phyloP scores from a whole-genome alignment of 2,888 invertebrate species.

The Odontocolon sp. region DNA sequence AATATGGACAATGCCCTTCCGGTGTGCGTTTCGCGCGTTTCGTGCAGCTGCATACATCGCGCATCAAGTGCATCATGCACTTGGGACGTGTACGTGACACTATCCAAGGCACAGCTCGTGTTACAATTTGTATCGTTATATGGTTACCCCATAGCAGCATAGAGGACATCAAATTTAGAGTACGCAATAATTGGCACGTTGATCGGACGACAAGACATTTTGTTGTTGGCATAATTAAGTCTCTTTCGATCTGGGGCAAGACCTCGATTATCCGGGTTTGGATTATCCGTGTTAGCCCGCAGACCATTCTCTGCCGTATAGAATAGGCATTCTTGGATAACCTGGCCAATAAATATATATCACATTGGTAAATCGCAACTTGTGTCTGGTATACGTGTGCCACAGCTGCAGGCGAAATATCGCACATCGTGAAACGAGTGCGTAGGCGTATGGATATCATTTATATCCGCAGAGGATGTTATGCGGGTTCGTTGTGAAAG shows the following conservation, averaged over 20 bases:
- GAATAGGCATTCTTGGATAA: too few species aligned
- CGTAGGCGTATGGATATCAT: constrained; percentile 27
- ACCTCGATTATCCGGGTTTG: too few species aligned
- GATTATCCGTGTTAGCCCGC: too few species aligned
- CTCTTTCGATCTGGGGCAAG: too few species aligned
- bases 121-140: constrained; percentile 59
- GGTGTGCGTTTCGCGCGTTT: constrained; percentile 65
- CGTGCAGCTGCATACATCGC: background rate
- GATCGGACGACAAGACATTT: too few species aligned
- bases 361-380: too few species aligned
- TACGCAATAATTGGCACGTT: too few species aligned
- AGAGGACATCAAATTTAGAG: background rate
- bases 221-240: too few species aligned
- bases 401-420: constrained; percentile 10
- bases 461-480: constrained; percentile 24
- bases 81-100: constrained; percentile 5
- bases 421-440: constrained; percentile 10
- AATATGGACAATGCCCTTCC: constrained; percentile 68
- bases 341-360: background rate
- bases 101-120: background rate
- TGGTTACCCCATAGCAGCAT: background rate
- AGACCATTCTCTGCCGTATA: too few species aligned
- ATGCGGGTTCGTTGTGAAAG: constrained; percentile 61
- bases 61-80: background rate
- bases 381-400: background rate